Base-by-base conservation (phyloP, 2,113 vertebrate genomes). In the Laticauda colubrina region DNA sequence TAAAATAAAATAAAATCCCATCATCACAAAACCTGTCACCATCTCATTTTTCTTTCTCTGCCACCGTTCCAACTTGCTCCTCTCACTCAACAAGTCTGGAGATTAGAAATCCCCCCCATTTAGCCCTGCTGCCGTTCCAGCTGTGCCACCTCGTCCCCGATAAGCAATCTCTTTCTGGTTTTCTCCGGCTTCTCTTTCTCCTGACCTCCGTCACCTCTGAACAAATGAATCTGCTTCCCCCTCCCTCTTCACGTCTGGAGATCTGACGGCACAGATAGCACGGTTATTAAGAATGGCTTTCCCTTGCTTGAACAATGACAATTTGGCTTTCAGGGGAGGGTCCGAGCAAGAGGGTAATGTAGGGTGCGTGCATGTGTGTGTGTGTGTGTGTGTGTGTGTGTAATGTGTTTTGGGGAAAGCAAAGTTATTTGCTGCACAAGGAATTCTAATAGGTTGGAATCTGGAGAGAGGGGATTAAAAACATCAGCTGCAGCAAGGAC, bases 111-210 rank as follows among this genome's bases (percentile, higher is more conserved):
- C 9, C 53, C 55, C 55, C 15, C 55, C 95, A 95, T 97, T 97
- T 96, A 94, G 95, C 96, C 95, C 94, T 85, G 92, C 94, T 94
- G 96, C 93, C 91, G 51, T 95, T 91, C 61, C 91, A 94, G 94
- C 91, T 95, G 96, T 97, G 96, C 95, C 93, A 95, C 96, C 96
- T 96, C 95, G 93, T 95, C 95, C 95, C 48, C 89, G 87, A 94
- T 95, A 96, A 69, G 96, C 96, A 97, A 96, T 97, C 95, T 96
- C 93, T 94, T 96, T 96, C 96, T 94, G 90, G 94, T 93, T 91
- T 90, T 92, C 94, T 96, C 90, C 94, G 92, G 94, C 95, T 95
- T 96, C 92, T 96, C 92, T 95, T 91, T 95, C 94, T 56, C 91
- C 75, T 96, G 96, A 97, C 95, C 96, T 61, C 92, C 90, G 90